Conservation (phyloP, 2,113 vertebrate species). For the Alethe castanea region DNA sequence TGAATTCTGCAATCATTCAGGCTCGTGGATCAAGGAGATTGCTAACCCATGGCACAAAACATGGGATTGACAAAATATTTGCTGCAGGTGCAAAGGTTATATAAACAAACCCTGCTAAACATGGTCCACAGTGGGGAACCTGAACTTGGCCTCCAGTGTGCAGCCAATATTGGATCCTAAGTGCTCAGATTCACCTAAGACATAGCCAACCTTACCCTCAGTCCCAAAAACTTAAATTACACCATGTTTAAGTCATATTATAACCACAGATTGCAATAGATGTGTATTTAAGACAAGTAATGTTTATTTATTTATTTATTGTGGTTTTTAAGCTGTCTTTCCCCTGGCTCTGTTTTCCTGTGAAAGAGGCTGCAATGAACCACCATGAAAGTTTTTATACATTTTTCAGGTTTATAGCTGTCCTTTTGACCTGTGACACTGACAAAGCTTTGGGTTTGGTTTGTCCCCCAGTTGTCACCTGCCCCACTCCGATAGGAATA, state of each 20-base stretch:
- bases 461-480: conserved; percentile 77
- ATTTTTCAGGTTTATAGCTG: not conserved
- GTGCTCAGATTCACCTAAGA: not conserved
- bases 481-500: conserved; percentile 76
- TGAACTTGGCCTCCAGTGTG: not conserved
- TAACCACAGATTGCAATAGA: not conserved
- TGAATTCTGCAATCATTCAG: not conserved
- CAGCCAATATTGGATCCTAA: not conserved
- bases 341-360: not conserved
- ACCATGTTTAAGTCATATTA: not conserved
- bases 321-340: not conserved
- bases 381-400: accelerated
- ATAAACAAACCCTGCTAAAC: not conserved
- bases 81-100: conserved; percentile 3
- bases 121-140: not conserved
- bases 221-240: not conserved
- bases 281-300: not conserved
- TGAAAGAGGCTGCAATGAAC: not conserved
- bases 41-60: not conserved
- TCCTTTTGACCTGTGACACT: not conserved
- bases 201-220: not conserved
- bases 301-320: not conserved
- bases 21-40: not conserved
- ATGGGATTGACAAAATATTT: not conserved
- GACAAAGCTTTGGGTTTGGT: not conserved